phyloP scores from a whole-genome alignment of 2,113 vertebrate genomes.

The Tringa solitaria region DNA sequence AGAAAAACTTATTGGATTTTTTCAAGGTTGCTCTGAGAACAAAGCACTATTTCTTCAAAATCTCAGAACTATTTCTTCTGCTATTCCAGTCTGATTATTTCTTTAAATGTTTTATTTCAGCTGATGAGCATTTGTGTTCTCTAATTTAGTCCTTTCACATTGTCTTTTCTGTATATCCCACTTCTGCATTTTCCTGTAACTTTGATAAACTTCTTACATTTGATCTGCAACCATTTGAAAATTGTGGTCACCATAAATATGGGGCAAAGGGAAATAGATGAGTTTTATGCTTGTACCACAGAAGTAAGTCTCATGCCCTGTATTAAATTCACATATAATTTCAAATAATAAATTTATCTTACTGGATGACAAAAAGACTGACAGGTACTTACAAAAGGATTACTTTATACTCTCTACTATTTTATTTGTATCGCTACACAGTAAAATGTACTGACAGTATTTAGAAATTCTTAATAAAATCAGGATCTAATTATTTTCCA shows the following conservation, averaged over 20 bases:
- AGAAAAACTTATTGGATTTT: neutral
- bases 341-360: neutral
- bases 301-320: neutral
- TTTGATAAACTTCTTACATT: neutral
- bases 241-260: neutral
- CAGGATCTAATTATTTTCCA: neutral
- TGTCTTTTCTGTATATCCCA: neutral
- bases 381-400: neutral
- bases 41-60: neutral
- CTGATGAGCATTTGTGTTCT: neutral
- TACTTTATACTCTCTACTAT: neutral
- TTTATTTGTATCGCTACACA: neutral
- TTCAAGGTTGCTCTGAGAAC: neutral
- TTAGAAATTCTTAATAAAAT: neutral
- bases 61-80: neutral
- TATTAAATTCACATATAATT: accelerated
- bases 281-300: neutral
- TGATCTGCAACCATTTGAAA: neutral
- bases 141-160: neutral
- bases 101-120: neutral
- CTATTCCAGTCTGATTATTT: neutral
- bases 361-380: neutral
- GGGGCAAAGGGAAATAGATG: neutral
- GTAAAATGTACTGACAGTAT: neutral
- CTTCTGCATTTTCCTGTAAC: neutral